Conservation (phyloP, 1,140 invertebrate species). For the Microplitis demolitor region DNA sequence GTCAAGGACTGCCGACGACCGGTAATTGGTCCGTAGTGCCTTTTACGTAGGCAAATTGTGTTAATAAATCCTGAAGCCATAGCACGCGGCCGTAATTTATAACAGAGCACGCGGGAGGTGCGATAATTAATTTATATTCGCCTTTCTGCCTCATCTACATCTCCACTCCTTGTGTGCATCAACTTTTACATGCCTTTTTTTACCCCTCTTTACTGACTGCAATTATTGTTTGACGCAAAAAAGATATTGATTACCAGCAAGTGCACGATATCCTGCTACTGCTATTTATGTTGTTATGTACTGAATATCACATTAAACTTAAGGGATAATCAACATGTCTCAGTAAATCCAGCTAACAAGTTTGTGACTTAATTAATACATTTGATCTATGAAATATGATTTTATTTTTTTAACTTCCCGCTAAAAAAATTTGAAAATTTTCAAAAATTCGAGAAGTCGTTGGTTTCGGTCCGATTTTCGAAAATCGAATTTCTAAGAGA, state of each 20-base stretch:
- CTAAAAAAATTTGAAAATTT: no score
- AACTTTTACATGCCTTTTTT: not conserved
- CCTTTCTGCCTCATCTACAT: not conserved
- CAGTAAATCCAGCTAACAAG: not conserved
- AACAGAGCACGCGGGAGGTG: conserved; percentile 28
- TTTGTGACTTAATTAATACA: no score
- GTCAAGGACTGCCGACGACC: conserved; percentile 32
- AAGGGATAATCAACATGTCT: not conserved
- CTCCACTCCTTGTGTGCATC: not conserved
- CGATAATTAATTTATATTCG: conserved; percentile 36
- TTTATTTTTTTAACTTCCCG: no score
- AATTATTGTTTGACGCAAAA: conserved; percentile 10
- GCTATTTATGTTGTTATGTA: conserved; percentile 11
- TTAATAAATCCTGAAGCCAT: conserved; percentile 35
- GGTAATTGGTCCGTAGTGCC: conserved; percentile 38
- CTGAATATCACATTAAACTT: conserved; percentile 2
- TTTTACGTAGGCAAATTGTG: conserved; percentile 38
- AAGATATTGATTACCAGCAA: conserved; percentile 18
- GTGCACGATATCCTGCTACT: not conserved
- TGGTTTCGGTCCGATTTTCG: no score
- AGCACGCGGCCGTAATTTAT: conserved; percentile 30
- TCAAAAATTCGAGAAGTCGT: no score
- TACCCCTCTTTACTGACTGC: not conserved
- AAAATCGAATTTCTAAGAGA: no score
- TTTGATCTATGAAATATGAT: no score